These are phyloP conservation scores for Drosophila pseudoobscura DNA, from an alignment of 1,140 invertebrate genomes.

Conservation along the genomic window DNA sequence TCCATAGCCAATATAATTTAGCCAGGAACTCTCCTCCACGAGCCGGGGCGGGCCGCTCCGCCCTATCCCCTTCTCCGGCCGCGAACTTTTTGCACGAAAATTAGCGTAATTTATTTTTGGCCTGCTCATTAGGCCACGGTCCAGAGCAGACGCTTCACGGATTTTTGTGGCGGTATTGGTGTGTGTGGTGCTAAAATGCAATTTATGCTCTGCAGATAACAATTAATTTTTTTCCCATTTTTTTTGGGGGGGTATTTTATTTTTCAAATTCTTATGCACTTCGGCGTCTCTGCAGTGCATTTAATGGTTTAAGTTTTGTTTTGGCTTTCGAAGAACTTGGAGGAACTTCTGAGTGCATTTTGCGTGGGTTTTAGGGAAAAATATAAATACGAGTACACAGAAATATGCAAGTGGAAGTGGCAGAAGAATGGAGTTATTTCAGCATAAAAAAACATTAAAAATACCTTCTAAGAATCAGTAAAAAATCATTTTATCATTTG, in stretches of 20 bases:
- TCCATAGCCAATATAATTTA: constrained; percentile 66
- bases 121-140: constrained; percentile 56
- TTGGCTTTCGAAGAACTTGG: constrained; percentile 33
- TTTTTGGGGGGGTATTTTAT: neutral
- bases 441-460: no score
- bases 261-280: constrained; percentile 23
- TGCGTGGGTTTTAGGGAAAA: constrained; percentile 1
- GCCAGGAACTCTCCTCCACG: neutral
- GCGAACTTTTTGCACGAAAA: constrained; percentile 57
- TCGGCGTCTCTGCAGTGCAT: constrained; percentile 48
- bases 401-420: neutral
- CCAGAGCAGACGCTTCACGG: no score
- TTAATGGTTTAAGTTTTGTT: constrained; percentile 74
- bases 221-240: constrained; percentile 41
- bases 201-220: constrained; percentile 74
- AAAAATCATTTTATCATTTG: no score
- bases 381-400: neutral
- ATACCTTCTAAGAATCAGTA: no score
- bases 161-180: neutral
- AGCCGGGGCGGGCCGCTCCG: constrained; percentile 10
- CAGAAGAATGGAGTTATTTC: no score
- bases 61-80: neutral
- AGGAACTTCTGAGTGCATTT: constrained; percentile 22
- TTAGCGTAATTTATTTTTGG: constrained; percentile 74
- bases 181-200: constrained; percentile 56